Percentiles rank a stretch among this genome's conserved stretches.
Evolutionary conservation across 92 coral and sea anemone genomes (phyloP).

Genomic region (Palythoa grandis): DNA sequence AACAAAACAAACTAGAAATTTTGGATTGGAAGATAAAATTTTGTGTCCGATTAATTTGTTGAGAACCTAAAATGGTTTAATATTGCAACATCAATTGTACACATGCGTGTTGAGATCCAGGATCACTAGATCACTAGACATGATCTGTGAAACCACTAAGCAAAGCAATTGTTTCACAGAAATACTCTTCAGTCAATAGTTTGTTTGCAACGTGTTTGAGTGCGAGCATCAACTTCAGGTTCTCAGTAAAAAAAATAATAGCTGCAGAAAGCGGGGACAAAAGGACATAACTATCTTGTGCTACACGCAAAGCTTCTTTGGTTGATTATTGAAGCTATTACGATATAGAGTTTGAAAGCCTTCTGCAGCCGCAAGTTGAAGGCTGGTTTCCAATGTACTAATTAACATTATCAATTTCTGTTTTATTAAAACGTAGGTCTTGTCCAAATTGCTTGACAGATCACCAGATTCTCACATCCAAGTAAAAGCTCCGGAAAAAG

Average conservation of each 20-base stretch:
- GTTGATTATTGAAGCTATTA: conserved; percentile 7
- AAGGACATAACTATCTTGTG: neutral
- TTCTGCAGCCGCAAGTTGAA: conserved; percentile 1
- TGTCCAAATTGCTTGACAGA: conserved; percentile 28
- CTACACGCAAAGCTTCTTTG: neutral
- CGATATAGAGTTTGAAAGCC: neutral
- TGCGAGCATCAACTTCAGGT: no score
- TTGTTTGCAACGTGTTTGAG: no score
- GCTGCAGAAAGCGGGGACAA: conserved; percentile 3
- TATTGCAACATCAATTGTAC: no score
- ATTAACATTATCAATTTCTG: conserved; percentile 5
- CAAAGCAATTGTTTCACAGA: no score
- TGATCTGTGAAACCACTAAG: no score
- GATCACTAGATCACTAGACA: no score
- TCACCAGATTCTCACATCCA: conserved; percentile 5
- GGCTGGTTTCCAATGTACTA: conserved; percentile 3
- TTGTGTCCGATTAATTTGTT: no score
- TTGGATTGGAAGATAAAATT: no score
- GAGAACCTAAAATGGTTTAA: no score
- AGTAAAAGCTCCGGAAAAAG: neutral
- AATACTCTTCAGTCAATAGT: no score
- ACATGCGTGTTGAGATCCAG: no score
- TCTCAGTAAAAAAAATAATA: neutral
- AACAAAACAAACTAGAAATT: no score
- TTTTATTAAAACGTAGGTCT: conserved; percentile 35